Evolutionary conservation across 2,113 vertebrate species (phyloP).

Genomic region (Ammodytes marinus): DNA sequence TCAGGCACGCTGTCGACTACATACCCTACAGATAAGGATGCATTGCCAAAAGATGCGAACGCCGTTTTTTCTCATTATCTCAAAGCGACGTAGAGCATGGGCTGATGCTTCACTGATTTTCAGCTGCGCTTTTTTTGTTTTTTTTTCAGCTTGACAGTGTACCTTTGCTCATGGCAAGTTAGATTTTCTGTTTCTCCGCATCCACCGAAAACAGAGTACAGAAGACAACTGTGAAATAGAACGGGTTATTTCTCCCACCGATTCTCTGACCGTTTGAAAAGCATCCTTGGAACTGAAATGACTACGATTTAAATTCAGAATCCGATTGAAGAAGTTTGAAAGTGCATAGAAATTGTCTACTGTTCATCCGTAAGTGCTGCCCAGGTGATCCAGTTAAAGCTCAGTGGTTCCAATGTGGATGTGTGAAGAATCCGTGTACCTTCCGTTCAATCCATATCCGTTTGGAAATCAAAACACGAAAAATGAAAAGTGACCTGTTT

Average conservation of each 20-base stretch:
- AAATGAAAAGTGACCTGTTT: too few species aligned
- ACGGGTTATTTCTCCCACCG: conserved; percentile 55
- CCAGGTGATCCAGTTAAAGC: conserved; percentile 12
- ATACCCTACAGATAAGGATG: conserved; percentile 3
- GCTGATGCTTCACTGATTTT: conserved; percentile 52
- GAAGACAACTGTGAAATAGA: conserved; percentile 64
- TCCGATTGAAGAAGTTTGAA: conserved; percentile 26
- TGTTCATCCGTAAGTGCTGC: conserved; percentile 10
- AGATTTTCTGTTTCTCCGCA: conserved; percentile 50
- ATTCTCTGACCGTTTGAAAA: conserved; percentile 65
- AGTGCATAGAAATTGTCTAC: conserved; percentile 8
- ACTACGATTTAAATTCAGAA: conserved; percentile 48
- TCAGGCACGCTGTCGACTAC: not conserved
- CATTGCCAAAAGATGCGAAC: conserved; percentile 23
- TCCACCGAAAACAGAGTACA: conserved; percentile 49
- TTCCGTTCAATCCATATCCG: too few species aligned
- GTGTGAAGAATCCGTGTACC: not conserved
- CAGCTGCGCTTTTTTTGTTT: conserved; percentile 19
- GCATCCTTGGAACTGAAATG: conserved; percentile 51
- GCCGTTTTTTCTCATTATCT: conserved; percentile 41
- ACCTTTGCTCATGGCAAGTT: conserved; percentile 50
- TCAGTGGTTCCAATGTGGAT: not conserved
- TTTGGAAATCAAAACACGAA: too few species aligned
- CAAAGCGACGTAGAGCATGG: conserved; percentile 43
- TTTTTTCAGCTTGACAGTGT: conserved; percentile 43